These are phyloP conservation scores for Megalurothrips usitatus DNA, from an alignment of 2,888 invertebrate genomes.

Conservation along the genomic window DNA sequence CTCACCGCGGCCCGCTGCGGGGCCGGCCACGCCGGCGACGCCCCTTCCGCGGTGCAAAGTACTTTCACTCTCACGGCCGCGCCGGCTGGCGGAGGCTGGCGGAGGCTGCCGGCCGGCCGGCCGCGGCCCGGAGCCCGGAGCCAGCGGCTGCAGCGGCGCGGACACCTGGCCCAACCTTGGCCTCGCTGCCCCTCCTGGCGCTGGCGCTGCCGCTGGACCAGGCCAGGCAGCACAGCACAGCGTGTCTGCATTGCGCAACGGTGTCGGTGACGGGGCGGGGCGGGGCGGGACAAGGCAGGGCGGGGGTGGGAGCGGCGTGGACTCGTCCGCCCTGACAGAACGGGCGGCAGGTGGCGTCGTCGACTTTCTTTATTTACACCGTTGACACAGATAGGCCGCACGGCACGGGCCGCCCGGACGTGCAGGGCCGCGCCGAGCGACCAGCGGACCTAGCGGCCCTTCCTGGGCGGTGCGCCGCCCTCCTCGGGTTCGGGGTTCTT, in stretches of 20 bases:
- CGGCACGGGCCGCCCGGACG: too few species aligned
- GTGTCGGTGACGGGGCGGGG: not conserved
- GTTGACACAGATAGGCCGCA: not conserved
- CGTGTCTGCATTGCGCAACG: not conserved
- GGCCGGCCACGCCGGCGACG: not conserved
- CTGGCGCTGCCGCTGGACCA: not conserved
- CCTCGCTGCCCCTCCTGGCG: not conserved
- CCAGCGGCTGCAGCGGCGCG: not conserved
- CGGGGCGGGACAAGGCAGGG: not conserved
- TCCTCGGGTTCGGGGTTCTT: slow-evolving; percentile 56
- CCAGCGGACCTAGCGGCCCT: not conserved
- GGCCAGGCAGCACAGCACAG: not conserved
- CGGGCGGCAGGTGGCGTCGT: not conserved
- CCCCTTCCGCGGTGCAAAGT: not conserved
- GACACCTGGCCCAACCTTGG: not conserved
- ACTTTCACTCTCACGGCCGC: not conserved
- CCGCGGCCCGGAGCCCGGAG: too few species aligned
- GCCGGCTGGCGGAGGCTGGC: too few species aligned
- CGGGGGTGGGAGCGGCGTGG: not conserved
- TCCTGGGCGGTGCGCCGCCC: slow-evolving; percentile 38
- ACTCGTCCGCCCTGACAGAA: too few species aligned
- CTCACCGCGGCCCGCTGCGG: not conserved
- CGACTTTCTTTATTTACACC: slow-evolving; percentile 13
- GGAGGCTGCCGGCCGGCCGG: not conserved
- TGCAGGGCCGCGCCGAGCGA: not conserved